Conservation (phyloP, 2,113 vertebrate species). For the Polypterus bichir region DNA sequence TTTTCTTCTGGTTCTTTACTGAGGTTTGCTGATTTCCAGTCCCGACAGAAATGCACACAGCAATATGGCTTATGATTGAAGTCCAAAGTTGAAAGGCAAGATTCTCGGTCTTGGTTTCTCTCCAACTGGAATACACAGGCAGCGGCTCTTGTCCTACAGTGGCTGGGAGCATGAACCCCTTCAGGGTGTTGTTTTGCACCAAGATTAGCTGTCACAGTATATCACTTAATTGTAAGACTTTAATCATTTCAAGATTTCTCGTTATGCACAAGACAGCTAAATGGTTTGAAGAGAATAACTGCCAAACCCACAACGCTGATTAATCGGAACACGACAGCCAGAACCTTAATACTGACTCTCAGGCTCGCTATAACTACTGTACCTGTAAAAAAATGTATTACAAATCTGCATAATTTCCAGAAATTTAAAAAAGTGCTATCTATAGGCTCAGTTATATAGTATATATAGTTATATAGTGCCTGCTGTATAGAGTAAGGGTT, state of each 20-base stretch:
- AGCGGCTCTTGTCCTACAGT: not conserved
- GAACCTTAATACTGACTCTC: conserved; percentile 1
- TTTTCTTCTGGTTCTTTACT: conserved; percentile 2
- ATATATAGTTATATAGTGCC: too few relatives aligned
- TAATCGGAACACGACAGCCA: conserved; percentile 14
- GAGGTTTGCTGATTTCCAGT: not conserved
- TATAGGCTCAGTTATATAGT: too few relatives aligned
- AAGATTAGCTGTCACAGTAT: conserved; percentile 9
- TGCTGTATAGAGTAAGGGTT: too few relatives aligned
- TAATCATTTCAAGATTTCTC: not conserved
- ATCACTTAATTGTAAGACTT: conserved; percentile 5
- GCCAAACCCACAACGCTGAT: conserved; percentile 2
- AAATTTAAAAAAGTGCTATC: too few relatives aligned
- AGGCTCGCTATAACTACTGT: too few relatives aligned
- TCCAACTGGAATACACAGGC: not conserved
- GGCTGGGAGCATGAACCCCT: not conserved
- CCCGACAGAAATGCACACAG: not conserved
- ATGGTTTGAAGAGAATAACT: not conserved
- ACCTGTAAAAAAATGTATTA: too few relatives aligned
- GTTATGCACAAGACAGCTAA: conserved; percentile 2
- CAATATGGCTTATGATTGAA: not conserved
- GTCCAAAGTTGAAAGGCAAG: too few relatives aligned
- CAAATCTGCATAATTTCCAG: too few relatives aligned
- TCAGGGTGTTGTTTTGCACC: not conserved
- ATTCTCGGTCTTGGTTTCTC: not conserved